phyloP scores from a whole-genome alignment of 2,113 vertebrate species.

The Synchiropus splendidus region DNA sequence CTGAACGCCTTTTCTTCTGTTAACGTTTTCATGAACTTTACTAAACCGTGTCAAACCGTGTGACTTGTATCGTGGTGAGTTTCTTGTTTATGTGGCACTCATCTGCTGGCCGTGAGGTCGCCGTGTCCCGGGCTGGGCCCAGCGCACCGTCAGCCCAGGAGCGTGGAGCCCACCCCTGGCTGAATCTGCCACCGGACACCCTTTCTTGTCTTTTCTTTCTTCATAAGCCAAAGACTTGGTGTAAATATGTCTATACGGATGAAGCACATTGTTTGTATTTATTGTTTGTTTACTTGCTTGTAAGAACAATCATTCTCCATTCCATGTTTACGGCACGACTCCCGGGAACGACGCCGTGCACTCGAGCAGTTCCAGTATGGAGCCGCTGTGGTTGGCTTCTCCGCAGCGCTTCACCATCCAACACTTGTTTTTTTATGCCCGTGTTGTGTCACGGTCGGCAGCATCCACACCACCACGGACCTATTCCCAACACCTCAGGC shows the following conservation, averaged over 20 bases:
- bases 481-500: too few species aligned
- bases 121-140: constrained; percentile 69
- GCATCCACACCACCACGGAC: too few species aligned
- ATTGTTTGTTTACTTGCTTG: constrained; percentile 96
- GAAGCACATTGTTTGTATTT: constrained; percentile 99
- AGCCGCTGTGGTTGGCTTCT: neutral
- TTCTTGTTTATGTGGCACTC: constrained; percentile 8
- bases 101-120: constrained; percentile 17
- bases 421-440: too few species aligned
- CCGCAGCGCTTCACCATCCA: too few species aligned
- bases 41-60: too few species aligned
- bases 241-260: constrained; percentile 99
- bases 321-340: constrained; percentile 70
- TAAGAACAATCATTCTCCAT: constrained; percentile 80
- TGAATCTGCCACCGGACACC: constrained; percentile 71
- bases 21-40: constrained; percentile 24
- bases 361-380: constrained; percentile 64
- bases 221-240: constrained; percentile 99
- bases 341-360: constrained; percentile 51
- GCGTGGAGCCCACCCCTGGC: constrained; percentile 42
- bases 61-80: constrained; percentile 14
- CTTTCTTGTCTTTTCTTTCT: constrained; percentile 78
- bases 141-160: constrained; percentile 21
- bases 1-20: neutral
- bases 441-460: too few species aligned